Evolutionary conservation across 1,140 invertebrate genomes (phyloP).

Genomic region (Lepidostoma basale): DNA sequence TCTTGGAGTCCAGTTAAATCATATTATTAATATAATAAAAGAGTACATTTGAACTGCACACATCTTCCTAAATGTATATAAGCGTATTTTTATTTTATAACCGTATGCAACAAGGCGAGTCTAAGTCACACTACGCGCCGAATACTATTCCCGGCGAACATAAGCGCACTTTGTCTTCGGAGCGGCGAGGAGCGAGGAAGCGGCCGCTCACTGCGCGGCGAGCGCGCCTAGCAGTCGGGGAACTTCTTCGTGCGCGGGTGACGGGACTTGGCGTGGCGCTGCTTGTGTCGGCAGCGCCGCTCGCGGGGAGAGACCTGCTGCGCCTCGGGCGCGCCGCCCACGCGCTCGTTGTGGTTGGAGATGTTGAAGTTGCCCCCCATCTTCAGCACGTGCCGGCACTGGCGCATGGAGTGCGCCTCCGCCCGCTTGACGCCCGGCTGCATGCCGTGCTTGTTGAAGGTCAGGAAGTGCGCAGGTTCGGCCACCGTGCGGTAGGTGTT

Average conservation of each 20-base stretch:
- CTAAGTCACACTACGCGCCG: slow-evolving; percentile 11
- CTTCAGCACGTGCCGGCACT: slow-evolving; percentile 63
- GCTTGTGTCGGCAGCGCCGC: neutral
- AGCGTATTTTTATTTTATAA: slow-evolving; percentile 41
- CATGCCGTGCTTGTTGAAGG: slow-evolving; percentile 60
- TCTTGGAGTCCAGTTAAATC: slow-evolving; percentile 26
- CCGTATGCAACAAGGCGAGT: slow-evolving; percentile 20
- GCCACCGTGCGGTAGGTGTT: slow-evolving; percentile 59
- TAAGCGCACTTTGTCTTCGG: slow-evolving; percentile 16
- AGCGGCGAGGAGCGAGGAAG: neutral
- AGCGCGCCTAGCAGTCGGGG: neutral
- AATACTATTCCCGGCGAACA: neutral
- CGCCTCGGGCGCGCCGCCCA: slow-evolving; percentile 47
- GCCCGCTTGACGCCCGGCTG: slow-evolving; percentile 50
- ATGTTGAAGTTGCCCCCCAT: slow-evolving; percentile 59
- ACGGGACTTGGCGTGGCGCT: neutral
- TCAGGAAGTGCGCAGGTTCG: slow-evolving; percentile 54
- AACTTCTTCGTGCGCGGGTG: neutral
- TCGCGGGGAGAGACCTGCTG: neutral
- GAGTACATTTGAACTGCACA: slow-evolving; percentile 36
- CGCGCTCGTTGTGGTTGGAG: slow-evolving; percentile 57
- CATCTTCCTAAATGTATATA: slow-evolving; percentile 35
- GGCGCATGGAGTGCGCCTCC: slow-evolving; percentile 51
- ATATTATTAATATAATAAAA: slow-evolving; percentile 25
- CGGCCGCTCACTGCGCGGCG: neutral